Evolutionary conservation across 2,113 vertebrate genomes (phyloP).

Genomic region (Camelus bactrianus): DNA sequence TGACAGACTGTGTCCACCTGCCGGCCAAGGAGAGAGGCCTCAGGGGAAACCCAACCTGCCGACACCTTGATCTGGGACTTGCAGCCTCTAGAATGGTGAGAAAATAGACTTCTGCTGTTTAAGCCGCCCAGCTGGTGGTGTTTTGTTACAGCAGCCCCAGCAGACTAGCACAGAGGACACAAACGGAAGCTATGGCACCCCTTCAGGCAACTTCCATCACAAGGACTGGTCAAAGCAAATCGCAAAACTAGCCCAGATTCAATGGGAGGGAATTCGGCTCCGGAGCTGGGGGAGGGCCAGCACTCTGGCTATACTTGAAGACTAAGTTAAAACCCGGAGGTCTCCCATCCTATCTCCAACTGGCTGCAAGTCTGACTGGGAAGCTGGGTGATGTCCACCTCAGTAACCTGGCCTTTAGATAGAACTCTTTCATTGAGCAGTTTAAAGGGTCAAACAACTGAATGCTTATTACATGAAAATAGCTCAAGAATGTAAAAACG

Average conservation of each 20-base stretch:
- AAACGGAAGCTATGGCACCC: neutral
- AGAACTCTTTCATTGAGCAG: neutral
- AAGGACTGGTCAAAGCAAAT: neutral
- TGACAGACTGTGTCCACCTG: neutral
- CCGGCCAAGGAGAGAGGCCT: neutral
- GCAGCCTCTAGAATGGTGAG: neutral
- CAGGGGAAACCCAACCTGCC: neutral
- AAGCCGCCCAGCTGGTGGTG: neutral
- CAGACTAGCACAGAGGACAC: neutral
- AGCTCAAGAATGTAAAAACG: neutral
- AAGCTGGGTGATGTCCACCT: neutral
- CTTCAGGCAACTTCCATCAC: neutral
- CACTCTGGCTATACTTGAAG: fast-evolving
- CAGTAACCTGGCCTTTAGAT: neutral
- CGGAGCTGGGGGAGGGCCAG: neutral
- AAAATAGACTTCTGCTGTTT: neutral
- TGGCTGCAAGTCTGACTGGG: neutral
- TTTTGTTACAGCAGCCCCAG: neutral
- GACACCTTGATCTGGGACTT: neutral
- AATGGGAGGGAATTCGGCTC: neutral
- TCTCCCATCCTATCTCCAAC: neutral
- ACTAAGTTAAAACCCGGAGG: neutral
- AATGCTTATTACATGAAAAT: neutral
- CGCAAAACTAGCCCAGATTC: neutral
- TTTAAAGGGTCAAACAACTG: neutral